A percentile compares a stretch with the other conserved stretches of the same genome.
Evolutionary conservation across 2,888 invertebrate genomes (phyloP).

Genomic region (Hemaris fuciformis): DNA sequence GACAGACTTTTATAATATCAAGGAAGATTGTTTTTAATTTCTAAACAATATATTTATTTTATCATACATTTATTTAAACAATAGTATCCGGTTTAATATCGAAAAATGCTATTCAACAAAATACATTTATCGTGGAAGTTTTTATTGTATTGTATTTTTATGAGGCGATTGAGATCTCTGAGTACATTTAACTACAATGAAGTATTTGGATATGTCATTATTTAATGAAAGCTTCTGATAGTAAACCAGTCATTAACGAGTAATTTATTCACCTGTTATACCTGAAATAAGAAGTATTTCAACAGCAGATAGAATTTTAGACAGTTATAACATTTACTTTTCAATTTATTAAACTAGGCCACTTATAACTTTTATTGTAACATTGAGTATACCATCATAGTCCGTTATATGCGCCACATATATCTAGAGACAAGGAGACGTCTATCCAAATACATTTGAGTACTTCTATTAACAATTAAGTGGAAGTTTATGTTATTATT

Average conservation of each 20-base stretch:
- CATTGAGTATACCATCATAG: too few relatives aligned
- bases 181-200: background rate
- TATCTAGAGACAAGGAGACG: background rate
- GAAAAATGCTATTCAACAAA: too few relatives aligned
- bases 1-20: too few relatives aligned
- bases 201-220: background rate
- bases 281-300: background rate
- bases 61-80: too few relatives aligned
- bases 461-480: background rate
- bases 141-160: background rate
- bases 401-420: too few relatives aligned
- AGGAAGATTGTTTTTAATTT: too few relatives aligned
- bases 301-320: background rate
- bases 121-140: background rate
- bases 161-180: constrained; percentile 7
- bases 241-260: background rate
- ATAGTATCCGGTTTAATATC: too few relatives aligned
- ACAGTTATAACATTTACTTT: background rate
- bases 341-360: background rate
- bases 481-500: background rate
- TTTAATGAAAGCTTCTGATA: background rate
- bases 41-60: too few relatives aligned
- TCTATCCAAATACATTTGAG: background rate
- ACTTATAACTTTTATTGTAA: background rate
- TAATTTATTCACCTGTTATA: too few relatives aligned